These are phyloP conservation scores for Ernsta delagoae DNA, from an alignment of 2,888 invertebrate genomes.

Conservation along the genomic window DNA sequence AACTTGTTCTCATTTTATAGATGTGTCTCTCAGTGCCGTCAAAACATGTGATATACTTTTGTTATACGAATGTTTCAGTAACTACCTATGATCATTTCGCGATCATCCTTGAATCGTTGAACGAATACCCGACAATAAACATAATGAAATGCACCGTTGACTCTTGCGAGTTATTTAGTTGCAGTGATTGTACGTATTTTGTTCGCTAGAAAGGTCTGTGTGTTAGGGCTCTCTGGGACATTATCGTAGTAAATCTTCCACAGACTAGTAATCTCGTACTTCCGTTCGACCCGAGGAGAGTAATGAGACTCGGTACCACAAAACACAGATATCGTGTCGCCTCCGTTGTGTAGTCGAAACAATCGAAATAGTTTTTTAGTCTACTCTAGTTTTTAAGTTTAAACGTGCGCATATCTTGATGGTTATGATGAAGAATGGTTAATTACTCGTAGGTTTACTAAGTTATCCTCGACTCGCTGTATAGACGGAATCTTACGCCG, in stretches of 20 bases:
- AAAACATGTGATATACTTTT: slow-evolving; percentile 69
- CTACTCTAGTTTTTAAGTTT: slow-evolving; percentile 73
- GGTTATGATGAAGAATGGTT: slow-evolving; percentile 69
- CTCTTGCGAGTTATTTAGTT: slow-evolving; percentile 47
- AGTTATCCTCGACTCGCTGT: slow-evolving; percentile 55
- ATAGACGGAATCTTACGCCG: slow-evolving; percentile 52
- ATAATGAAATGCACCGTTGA: slow-evolving; percentile 47
- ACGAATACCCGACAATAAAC: slow-evolving; percentile 53
- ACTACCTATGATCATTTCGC: slow-evolving; percentile 55
- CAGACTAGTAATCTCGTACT: slow-evolving; percentile 66
- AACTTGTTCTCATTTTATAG: slow-evolving; percentile 22
- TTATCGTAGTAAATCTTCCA: slow-evolving; percentile 60
- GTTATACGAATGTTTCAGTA: slow-evolving; percentile 50
- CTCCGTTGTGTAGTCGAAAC: slow-evolving; percentile 41
- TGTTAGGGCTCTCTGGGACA: slow-evolving; percentile 54
- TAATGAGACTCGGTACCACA: slow-evolving; percentile 13
- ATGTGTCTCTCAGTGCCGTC: slow-evolving; percentile 63
- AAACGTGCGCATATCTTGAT: slow-evolving; percentile 77
- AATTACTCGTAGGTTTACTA: slow-evolving; percentile 71
- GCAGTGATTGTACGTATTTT: slow-evolving; percentile 13
- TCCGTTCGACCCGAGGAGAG: slow-evolving; percentile 52
- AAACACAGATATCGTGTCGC: slow-evolving; percentile 7
- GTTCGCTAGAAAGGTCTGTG: slow-evolving; percentile 43
- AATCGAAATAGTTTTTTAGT: slow-evolving; percentile 57
- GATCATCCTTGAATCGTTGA: slow-evolving; percentile 40